A percentile compares a stretch with the other conserved stretches of the same genome.
phyloP scores from a whole-genome alignment of 2,113 vertebrate species.

The Aptenodytes patagonicus region DNA sequence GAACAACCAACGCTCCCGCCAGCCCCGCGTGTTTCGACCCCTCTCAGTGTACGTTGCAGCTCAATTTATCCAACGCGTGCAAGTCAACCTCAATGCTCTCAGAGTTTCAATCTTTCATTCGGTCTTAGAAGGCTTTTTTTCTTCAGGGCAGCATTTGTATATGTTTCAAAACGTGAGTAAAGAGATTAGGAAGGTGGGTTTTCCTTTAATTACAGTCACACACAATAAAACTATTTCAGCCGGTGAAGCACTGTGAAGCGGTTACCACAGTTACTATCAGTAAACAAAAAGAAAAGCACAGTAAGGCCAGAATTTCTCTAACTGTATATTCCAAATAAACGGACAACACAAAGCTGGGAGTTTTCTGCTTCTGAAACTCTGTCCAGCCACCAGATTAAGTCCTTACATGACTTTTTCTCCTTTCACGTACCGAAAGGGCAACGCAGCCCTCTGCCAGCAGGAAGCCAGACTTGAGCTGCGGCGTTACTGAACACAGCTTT shows the following conservation, averaged over 20 bases:
- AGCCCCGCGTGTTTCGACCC: fast-evolving
- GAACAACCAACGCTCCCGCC: fast-evolving
- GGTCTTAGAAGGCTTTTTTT: neutral
- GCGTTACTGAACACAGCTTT: neutral
- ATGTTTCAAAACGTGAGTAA: neutral
- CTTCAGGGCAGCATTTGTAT: neutral
- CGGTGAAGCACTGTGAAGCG: neutral
- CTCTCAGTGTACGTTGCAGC: fast-evolving
- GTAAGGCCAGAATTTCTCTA: neutral
- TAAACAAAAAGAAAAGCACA: neutral
- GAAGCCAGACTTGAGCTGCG: neutral
- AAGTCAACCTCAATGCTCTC: neutral
- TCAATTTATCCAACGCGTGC: fast-evolving
- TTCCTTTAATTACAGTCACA: neutral
- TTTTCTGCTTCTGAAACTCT: neutral
- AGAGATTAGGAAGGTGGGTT: neutral
- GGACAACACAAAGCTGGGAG: neutral
- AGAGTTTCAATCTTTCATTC: neutral
- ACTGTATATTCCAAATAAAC: neutral
- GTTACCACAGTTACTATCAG: slow-evolving; percentile 20
- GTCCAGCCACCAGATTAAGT: neutral
- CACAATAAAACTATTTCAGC: neutral
- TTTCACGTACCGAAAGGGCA: neutral
- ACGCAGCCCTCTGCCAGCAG: neutral
- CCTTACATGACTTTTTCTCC: neutral